Percentiles rank a stretch among this genome's conserved stretches.
Evolutionary conservation across 2,113 vertebrate species (phyloP).

Genomic region (Rousettus leschenaultii): DNA sequence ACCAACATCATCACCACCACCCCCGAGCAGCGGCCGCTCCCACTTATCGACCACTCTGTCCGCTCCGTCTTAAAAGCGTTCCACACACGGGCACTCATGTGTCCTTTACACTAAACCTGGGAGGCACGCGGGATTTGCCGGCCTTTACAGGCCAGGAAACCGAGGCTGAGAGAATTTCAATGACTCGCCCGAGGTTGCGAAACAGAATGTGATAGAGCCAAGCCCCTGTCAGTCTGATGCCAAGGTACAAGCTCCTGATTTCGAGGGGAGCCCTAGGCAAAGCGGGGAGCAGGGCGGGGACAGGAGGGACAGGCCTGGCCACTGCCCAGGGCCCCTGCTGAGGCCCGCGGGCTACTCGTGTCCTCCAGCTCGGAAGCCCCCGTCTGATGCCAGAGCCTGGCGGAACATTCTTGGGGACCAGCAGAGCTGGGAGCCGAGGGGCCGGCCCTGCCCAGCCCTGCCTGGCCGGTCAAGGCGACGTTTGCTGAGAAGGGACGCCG

Average conservation of each 20-base stretch:
- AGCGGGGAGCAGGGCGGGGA: neutral
- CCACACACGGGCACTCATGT: too few species aligned
- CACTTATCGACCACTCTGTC: fast-evolving
- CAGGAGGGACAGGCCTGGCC: neutral
- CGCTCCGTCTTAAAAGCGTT: too few species aligned
- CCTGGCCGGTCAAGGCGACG: neutral
- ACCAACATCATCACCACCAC: fast-evolving
- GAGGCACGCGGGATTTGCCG: too few species aligned
- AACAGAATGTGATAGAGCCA: neutral
- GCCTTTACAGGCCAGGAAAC: neutral
- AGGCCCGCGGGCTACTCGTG: fast-evolving
- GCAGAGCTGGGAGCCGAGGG: fast-evolving
- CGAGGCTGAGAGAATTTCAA: neutral
- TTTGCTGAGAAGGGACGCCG: neutral
- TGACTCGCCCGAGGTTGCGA: neutral
- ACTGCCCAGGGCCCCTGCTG: neutral
- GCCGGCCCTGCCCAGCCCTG: neutral
- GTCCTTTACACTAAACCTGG: neutral
- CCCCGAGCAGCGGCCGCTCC: neutral
- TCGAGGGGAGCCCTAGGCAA: neutral
- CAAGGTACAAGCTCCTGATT: neutral
- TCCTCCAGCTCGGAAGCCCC: neutral
- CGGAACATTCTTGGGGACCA: neutral
- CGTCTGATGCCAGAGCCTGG: neutral
- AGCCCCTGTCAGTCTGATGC: neutral